Evolutionary conservation across 2,113 vertebrate species (phyloP).

Genomic region (Cettia cetti): DNA sequence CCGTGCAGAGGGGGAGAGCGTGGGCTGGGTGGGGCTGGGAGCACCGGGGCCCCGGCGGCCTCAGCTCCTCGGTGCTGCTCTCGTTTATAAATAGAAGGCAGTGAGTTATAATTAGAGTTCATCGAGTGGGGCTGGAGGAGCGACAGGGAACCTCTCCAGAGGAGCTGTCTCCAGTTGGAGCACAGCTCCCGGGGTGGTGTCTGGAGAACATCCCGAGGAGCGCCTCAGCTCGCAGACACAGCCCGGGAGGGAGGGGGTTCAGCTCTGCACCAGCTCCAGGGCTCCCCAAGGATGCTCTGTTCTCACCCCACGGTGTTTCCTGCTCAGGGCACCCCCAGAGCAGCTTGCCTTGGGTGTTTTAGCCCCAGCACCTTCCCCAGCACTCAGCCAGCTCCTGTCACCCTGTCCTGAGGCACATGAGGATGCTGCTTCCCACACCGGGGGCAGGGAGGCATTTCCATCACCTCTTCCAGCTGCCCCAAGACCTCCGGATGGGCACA

Average conservation of each 20-base stretch:
- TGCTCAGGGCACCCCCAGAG: not conserved
- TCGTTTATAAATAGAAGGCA: not conserved
- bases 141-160: not conserved
- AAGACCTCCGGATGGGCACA: slow-evolving; percentile 7
- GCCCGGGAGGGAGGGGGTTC: not conserved
- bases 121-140: not conserved
- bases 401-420: not conserved
- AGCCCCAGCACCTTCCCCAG: not conserved
- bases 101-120: not conserved
- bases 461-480: slow-evolving; percentile 51
- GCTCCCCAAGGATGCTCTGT: not conserved
- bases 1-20: accelerated
- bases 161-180: not conserved
- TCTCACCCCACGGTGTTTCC: not conserved
- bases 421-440: slow-evolving; percentile 51
- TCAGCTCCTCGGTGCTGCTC: not conserved
- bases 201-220: not conserved
- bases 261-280: not conserved
- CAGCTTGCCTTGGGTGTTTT: not conserved
- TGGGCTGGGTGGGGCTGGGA: not conserved
- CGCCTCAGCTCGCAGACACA: accelerated
- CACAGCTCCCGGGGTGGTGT: not conserved
- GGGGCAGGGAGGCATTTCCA: not conserved
- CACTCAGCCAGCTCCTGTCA: slow-evolving; percentile 21
- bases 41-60: accelerated